Percentiles rank a stretch among this genome's conserved stretches.
phyloP scores from a whole-genome alignment of 1,140 invertebrate species.

The Ceratosolen solmsi region DNA sequence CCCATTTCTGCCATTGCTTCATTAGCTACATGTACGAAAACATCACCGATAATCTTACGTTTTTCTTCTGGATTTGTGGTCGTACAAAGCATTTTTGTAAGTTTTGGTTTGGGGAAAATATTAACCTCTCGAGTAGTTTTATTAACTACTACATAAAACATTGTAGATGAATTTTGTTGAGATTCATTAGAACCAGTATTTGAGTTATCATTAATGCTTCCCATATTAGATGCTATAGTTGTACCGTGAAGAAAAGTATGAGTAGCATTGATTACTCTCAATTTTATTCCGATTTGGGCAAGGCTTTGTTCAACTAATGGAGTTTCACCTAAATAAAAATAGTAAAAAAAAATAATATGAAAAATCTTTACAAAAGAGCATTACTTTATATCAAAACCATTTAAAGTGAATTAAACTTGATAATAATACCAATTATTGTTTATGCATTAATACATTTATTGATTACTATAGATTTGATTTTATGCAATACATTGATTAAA shows the following conservation, averaged over 20 bases:
- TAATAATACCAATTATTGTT: too few relatives aligned
- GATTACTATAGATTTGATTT: too few relatives aligned
- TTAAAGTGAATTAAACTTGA: too few relatives aligned
- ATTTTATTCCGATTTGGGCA: constrained; percentile 87
- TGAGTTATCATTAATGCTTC: constrained; percentile 74
- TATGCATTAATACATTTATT: too few relatives aligned
- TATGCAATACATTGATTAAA: too few relatives aligned
- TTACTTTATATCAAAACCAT: too few relatives aligned
- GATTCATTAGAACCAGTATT: constrained; percentile 71
- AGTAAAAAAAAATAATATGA: too few relatives aligned
- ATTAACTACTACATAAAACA: constrained; percentile 44
- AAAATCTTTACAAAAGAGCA: too few relatives aligned
- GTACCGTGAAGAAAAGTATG: constrained; percentile 86
- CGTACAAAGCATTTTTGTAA: constrained; percentile 91
- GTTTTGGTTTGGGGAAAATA: constrained; percentile 76
- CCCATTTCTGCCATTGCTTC: constrained; percentile 88
- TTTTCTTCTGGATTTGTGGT: constrained; percentile 96
- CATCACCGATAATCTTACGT: constrained; percentile 98
- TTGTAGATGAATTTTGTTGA: constrained; percentile 29
- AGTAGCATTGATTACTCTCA: constrained; percentile 85
- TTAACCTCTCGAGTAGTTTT: constrained; percentile 47
- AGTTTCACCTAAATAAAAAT: constrained; percentile 80
- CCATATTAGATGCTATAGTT: constrained; percentile 79
- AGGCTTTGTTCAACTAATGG: constrained; percentile 90
- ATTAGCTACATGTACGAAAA: constrained; percentile 93